Base-by-base conservation (phyloP, 1,140 invertebrate species). In the Aphidius ervi region DNA sequence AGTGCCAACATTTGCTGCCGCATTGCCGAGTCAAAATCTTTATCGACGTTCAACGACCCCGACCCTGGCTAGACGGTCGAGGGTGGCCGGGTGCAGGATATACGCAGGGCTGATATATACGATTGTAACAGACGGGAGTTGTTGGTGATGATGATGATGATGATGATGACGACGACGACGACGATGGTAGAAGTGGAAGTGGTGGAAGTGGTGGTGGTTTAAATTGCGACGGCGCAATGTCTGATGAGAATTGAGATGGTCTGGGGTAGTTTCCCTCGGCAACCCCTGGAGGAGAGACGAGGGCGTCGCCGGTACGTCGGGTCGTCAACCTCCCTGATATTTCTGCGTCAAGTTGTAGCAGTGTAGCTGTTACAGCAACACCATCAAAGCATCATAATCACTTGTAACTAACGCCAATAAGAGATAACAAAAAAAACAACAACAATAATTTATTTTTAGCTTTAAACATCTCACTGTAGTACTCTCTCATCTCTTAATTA, bases 31-130 rank as follows among this genome's bases (percentile, higher is more conserved):
- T 75, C 72, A 73, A 80, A 78, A 79, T 80, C 78, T 80, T 80
- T 79, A 80, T 79, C 77, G 75, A 80, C 78, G 77, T 80, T 79
- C 78, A 80, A 80, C 74, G 78, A 80, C 76, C 76, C 77, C 78
- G 76, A 78, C 74, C 76, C 78, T 78, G 77, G 77, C 77, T 77
- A 80, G 78, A 80, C 78, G 70, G 61, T 58, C 39, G 61, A 61
- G 62, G 65, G 62, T 66, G 59, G 65, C 59, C 58, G 63, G 63
- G 65, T 56, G 50, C 49, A 60, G 60, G 54, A 56, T 59, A 31
- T 31, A 59, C 46, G 47, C 62, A 61, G 56, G 60, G 60, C 55
- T 41, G 23, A 49, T 10, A 20, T 9, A 23, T 7, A 31, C 23
- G 23, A 31, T 31, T 31, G 23, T 31, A 31, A 31, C 23, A 31